Percentiles rank a stretch among this genome's conserved stretches.
phyloP scores from a whole-genome alignment of 53 echinoderm and acorn worm genomes.

The Crossaster papposus region DNA sequence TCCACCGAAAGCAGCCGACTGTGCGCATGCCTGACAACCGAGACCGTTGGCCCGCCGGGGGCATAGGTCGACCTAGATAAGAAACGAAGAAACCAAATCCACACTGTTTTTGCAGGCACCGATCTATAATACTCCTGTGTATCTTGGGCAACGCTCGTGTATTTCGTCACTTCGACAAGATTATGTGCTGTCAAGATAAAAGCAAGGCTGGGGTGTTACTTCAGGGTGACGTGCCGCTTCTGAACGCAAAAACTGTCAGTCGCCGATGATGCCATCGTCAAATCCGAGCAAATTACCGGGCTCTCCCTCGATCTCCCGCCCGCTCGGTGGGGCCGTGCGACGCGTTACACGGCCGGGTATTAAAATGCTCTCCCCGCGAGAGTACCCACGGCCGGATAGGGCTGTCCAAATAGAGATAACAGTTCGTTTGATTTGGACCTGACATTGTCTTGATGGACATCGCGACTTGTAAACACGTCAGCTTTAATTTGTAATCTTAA shows the following conservation, averaged over 20 bases:
- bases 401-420: conserved; percentile 14
- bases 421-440: conserved; percentile 17
- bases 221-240: conserved; percentile 32
- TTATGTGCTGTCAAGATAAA: conserved; percentile 41
- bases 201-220: conserved; percentile 22
- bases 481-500: conserved; percentile 1
- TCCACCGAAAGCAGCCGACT: not conserved
- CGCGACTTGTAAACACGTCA: conserved; percentile 28
- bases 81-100: not conserved
- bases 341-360: conserved; percentile 37
- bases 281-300: conserved; percentile 27
- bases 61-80: conserved; percentile 36
- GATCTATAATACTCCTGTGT: not conserved
- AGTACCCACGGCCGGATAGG: conserved; percentile 17
- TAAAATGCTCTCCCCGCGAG: conserved; percentile 10
- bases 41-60: not conserved
- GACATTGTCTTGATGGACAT: not conserved
- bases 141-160: not conserved
- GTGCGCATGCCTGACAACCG: not conserved
- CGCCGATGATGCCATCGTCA: conserved; percentile 35
- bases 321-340: not conserved
- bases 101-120: not conserved
- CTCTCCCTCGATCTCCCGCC: not conserved
- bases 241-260: conserved; percentile 48
- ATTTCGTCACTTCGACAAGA: not conserved